Evolutionary conservation across 1,140 invertebrate species (phyloP).

Genomic region (Tetraneura akinire): DNA sequence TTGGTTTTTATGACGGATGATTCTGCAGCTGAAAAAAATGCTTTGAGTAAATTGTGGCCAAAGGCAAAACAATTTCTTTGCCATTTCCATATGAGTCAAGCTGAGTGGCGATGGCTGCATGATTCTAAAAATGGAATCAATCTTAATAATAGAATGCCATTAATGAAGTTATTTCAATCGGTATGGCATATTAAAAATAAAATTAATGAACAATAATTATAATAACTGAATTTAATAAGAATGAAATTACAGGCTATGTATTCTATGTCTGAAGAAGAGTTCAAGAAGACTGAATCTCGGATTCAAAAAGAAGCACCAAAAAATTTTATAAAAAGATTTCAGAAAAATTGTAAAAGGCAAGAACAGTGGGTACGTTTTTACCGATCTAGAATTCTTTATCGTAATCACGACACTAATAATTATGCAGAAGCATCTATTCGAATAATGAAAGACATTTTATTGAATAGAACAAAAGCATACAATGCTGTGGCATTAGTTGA

Average conservation of each 20-base stretch:
- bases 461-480: constrained; percentile 18
- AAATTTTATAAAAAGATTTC: constrained; percentile 6
- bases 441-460: constrained; percentile 13
- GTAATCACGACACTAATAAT: constrained; percentile 10
- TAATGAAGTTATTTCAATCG: neutral
- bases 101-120: neutral
- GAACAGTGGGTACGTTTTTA: neutral
- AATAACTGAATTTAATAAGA: too few relatives aligned
- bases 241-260: too few relatives aligned
- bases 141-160: constrained; percentile 2
- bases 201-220: too few relatives aligned
- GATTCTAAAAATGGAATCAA: constrained; percentile 8
- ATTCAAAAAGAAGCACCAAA: too few relatives aligned
- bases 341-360: neutral
- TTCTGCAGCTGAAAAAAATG: constrained; percentile 16
- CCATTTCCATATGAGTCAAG: constrained; percentile 7
- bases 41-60: constrained; percentile 1
- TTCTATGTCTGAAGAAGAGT: too few relatives aligned
- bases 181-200: neutral
- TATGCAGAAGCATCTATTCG: constrained; percentile 10
- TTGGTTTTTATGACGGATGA: constrained; percentile 7
- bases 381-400: neutral
- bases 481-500: neutral
- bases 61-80: constrained; percentile 4
- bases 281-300: too few relatives aligned